Evolutionary conservation across 2,113 vertebrate species (phyloP).

Genomic region (Hippocampus abdominalis): DNA sequence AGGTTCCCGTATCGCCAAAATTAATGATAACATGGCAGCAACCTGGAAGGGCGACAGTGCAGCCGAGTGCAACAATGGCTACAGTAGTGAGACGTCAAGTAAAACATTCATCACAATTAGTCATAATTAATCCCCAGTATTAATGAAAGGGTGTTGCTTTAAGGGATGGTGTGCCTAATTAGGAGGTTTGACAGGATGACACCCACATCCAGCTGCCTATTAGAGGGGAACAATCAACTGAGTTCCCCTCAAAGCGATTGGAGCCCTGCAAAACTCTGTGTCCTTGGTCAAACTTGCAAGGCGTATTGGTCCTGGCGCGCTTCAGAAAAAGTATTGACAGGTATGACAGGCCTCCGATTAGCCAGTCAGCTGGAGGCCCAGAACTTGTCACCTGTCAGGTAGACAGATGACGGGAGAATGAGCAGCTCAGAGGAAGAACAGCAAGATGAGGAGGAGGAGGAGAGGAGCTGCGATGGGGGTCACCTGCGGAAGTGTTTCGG

Average conservation of each 20-base stretch:
- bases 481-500: slow-evolving; percentile 55
- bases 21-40: neutral
- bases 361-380: slow-evolving; percentile 91
- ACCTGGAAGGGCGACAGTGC: slow-evolving; percentile 6
- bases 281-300: slow-evolving; percentile 56
- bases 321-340: slow-evolving; percentile 89
- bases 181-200: slow-evolving; percentile 76
- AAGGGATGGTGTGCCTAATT: slow-evolving; percentile 68
- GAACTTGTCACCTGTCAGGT: slow-evolving; percentile 93
- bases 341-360: slow-evolving; percentile 97
- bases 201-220: slow-evolving; percentile 67
- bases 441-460: neutral
- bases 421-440: slow-evolving; percentile 22
- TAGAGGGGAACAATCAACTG: slow-evolving; percentile 57
- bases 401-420: slow-evolving; percentile 85
- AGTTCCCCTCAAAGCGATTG: slow-evolving; percentile 66
- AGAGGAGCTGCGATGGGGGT: slow-evolving; percentile 33
- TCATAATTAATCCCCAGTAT: slow-evolving; percentile 66
- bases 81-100: slow-evolving; percentile 40
- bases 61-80: slow-evolving; percentile 42
- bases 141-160: slow-evolving; percentile 67
- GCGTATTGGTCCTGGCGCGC: slow-evolving; percentile 53
- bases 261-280: slow-evolving; percentile 48
- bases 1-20: neutral
- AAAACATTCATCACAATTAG: slow-evolving; percentile 71